These are phyloP conservation scores for Xenopus tropicalis DNA, from an alignment of 2,113 vertebrate species.

Conservation along the genomic window DNA sequence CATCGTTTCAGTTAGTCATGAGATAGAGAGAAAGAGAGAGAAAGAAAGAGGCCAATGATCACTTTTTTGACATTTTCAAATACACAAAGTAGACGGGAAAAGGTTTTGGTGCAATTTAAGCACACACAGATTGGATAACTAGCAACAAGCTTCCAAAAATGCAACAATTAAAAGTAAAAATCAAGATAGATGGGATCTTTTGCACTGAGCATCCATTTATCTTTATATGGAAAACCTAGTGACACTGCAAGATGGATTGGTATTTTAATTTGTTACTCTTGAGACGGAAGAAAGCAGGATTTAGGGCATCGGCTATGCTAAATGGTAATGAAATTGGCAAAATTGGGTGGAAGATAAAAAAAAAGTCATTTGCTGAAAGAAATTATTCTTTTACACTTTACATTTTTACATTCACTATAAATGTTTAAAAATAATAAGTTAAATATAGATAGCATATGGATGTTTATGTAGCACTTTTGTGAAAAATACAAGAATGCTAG, in stretches of 20 bases:
- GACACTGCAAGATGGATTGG: slow-evolving; percentile 28
- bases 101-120: too few species aligned
- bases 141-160: slow-evolving; percentile 17
- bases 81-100: not conserved
- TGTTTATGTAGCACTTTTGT: too few species aligned
- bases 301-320: not conserved
- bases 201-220: slow-evolving; percentile 10
- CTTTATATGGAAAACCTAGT: slow-evolving; percentile 13
- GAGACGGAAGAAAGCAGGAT: not conserved
- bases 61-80: slow-evolving; percentile 39
- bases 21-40: too few species aligned
- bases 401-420: too few species aligned
- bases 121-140: too few species aligned
- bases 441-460: not conserved
- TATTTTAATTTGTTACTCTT: slow-evolving; percentile 12
- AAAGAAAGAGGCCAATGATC: slow-evolving; percentile 53
- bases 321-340: not conserved
- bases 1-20: slow-evolving; percentile 55
- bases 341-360: not conserved
- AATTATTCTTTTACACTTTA: not conserved
- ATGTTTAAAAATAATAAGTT: too few species aligned
- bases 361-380: not conserved
- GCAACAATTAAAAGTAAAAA: slow-evolving; percentile 32
- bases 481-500: not conserved
- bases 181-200: slow-evolving; percentile 26